phyloP scores from a whole-genome alignment of 1,140 invertebrate species.

The Diprion similis region DNA sequence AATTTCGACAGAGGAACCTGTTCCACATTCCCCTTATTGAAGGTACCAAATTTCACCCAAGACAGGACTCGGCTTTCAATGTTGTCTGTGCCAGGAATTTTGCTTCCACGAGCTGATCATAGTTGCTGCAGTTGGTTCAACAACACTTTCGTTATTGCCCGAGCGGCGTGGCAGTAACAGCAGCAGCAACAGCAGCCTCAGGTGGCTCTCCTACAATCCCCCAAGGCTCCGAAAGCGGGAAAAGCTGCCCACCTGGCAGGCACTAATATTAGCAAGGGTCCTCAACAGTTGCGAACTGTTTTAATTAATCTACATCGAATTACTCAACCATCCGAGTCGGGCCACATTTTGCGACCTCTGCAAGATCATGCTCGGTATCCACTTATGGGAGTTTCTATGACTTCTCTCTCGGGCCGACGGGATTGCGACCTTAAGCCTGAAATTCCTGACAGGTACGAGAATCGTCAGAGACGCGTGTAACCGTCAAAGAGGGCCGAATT shows the following conservation, averaged over 20 bases:
- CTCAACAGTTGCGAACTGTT: slow-evolving; percentile 33
- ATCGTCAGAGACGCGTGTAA: neutral
- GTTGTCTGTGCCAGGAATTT: neutral
- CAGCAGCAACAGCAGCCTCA: neutral
- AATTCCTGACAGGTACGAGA: neutral
- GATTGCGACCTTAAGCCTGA: neutral
- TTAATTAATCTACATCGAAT: slow-evolving; percentile 46
- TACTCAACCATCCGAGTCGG: slow-evolving; percentile 29
- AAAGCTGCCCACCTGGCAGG: neutral
- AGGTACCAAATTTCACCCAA: neutral
- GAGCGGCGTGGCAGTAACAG: neutral
- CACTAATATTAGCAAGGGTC: slow-evolving; percentile 17
- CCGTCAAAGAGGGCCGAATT: neutral
- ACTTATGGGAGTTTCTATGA: slow-evolving; percentile 1
- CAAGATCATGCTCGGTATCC: neutral
- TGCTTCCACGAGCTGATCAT: neutral
- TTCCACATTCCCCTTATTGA: no score
- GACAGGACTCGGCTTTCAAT: neutral
- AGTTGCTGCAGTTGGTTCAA: slow-evolving; percentile 17
- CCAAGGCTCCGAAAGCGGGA: neutral
- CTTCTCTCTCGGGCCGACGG: neutral
- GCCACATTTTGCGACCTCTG: neutral
- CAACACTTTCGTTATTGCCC: slow-evolving; percentile 18
- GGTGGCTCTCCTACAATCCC: neutral
- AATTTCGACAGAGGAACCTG: neutral